Evolutionary conservation across 2,113 vertebrate genomes (phyloP).

Genomic region (Carassius gibelio): DNA sequence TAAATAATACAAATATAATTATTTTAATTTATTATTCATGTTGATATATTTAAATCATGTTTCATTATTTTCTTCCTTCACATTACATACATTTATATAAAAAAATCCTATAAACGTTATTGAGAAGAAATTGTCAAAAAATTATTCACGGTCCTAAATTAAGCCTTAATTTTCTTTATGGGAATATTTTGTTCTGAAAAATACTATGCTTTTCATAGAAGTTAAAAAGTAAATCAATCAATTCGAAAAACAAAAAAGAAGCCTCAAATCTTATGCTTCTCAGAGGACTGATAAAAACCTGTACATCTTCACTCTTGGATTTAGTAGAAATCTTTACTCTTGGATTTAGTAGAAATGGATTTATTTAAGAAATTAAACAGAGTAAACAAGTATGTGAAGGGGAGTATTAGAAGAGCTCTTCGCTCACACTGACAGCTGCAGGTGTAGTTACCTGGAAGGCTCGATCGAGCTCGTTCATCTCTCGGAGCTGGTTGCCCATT

Average conservation of each 20-base stretch:
- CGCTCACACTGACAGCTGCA: neutral
- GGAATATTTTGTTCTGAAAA: neutral
- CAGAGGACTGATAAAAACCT: neutral
- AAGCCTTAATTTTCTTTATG: neutral
- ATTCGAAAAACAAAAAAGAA: neutral
- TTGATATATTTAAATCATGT: too few relatives aligned
- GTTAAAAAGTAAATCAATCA: neutral
- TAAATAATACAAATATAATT: too few relatives aligned
- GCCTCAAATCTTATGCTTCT: neutral
- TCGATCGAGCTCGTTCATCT: conserved; percentile 83
- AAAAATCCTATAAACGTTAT: neutral
- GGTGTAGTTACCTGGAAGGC: conserved; percentile 81
- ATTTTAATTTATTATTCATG: too few relatives aligned
- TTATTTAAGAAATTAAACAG: neutral
- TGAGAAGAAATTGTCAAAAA: neutral
- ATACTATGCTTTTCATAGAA: neutral
- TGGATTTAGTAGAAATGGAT: neutral
- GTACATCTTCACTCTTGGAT: neutral
- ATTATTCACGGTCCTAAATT: neutral
- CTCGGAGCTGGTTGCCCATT: conserved; percentile 86
- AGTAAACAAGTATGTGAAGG: neutral
- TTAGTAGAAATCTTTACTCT: neutral
- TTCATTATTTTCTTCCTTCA: too few relatives aligned
- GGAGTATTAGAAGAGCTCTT: neutral
- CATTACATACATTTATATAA: too few relatives aligned